Percentiles rank a stretch among this genome's conserved stretches.
These are phyloP conservation scores for Phyto melanocephala DNA, from an alignment of 2,888 invertebrate genomes.

Conservation along the genomic window DNA sequence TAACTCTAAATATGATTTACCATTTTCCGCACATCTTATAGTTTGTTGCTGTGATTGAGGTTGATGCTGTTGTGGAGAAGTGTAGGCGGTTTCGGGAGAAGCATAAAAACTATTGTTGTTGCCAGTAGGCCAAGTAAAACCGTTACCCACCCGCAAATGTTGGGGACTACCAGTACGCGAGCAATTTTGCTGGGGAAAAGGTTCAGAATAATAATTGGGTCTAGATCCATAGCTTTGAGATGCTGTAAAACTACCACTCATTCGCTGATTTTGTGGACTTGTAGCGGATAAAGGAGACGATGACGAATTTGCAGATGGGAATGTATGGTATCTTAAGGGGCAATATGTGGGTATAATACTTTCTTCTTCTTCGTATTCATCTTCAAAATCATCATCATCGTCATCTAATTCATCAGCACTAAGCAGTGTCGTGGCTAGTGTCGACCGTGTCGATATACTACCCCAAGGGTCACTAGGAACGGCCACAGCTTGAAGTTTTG, in stretches of 20 bases:
- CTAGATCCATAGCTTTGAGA: constrained; percentile 75
- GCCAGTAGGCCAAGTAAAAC: constrained; percentile 72
- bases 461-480: constrained; percentile 83
- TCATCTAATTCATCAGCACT: constrained; percentile 78
- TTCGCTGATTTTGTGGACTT: constrained; percentile 59
- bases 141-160: constrained; percentile 74
- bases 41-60: constrained; percentile 82
- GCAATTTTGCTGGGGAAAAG: constrained; percentile 79
- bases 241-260: constrained; percentile 68
- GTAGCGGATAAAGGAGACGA: constrained; percentile 64
- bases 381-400: constrained; percentile 79
- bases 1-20: constrained; percentile 92
- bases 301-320: constrained; percentile 69
- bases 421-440: constrained; percentile 77
- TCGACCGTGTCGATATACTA: constrained; percentile 77
- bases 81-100: constrained; percentile 35
- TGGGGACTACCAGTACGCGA: constrained; percentile 80
- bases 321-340: constrained; percentile 76
- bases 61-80: constrained; percentile 63
- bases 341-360: constrained; percentile 78
- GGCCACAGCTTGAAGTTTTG: constrained; percentile 85
- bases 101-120: constrained; percentile 58
- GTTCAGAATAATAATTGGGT: constrained; percentile 78
- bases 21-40: constrained; percentile 92
- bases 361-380: constrained; percentile 79